Evolutionary conservation across 2,113 vertebrate species (phyloP), one percentile per base, ranked within the genome.

Genomic region (Cairina moschata): DNA sequence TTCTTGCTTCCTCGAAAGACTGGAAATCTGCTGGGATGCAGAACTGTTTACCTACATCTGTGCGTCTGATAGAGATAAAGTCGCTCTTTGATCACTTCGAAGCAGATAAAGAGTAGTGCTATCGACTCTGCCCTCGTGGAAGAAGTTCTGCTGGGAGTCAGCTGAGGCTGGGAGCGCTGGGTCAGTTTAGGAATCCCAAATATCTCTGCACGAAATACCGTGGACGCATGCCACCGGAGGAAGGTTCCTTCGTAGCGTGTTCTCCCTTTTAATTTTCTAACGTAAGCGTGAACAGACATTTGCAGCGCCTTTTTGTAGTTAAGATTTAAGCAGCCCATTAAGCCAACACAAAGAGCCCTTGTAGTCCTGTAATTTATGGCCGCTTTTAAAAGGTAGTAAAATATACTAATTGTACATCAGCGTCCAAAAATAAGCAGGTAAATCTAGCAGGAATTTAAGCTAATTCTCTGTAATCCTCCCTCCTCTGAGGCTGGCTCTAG

Each of bases 341-440:
- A 96, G 89, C 69, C 95, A 93, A 91, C 96, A 97, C 93, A 97
- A 97, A 95, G 93, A 98, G 79, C 92, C 93, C 94, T 97, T 97
- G 97, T 90, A 97, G 91, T 88, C 81, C 85, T 3, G 17, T 98
- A 98, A 98, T 98, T 98, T 98, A 98, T 98, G 96, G 88, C 97
- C 86, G 17, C 96, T 95, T 97, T 98, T 98, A 98, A 97, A 97
- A 98, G 97, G 97, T 97, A 97, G 97, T 98, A 98, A 98, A 98
- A 96, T 95, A 98, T 54, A 97, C 97, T 97, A 98, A 98, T 98
- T 98, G 95, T 97, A 95, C 97, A 96, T 91, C 96, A 96, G 96
- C 75, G 96, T 96, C 97, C 96, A 93, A 96, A 98, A 98, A 88
- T 92, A 96, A 96, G 77, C 96, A 97, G 96, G 97, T 97, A 98